phyloP scores from a whole-genome alignment of 1,140 invertebrate genomes.

The Leptinotarsa undecemlineata region DNA sequence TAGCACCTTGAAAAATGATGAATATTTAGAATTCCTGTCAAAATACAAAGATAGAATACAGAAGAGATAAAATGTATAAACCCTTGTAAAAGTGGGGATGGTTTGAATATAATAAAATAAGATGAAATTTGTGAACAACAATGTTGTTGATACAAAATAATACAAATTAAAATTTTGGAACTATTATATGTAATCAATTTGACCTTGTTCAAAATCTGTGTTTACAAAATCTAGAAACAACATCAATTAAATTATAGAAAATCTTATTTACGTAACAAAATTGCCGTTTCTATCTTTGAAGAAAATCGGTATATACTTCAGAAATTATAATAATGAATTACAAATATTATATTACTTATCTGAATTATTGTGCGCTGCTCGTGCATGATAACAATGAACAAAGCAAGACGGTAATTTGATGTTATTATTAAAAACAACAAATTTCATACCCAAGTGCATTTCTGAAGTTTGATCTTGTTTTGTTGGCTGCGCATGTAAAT shows the following conservation, averaged over 20 bases:
- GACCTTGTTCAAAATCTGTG: no score
- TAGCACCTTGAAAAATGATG: no score
- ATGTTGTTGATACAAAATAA: no score
- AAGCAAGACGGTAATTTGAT: neutral
- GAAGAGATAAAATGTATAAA: no score
- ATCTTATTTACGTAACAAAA: neutral
- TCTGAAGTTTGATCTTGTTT: neutral
- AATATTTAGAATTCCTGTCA: no score
- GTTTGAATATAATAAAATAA: no score
- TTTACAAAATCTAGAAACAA: neutral
- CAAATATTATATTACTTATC: neutral
- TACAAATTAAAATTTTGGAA: no score
- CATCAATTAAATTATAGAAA: neutral
- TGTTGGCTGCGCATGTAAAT: neutral
- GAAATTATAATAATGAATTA: neutral
- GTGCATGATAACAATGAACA: neutral
- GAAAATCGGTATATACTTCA: neutral
- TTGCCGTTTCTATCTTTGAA: neutral
- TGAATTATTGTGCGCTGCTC: neutral
- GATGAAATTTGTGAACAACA: no score
- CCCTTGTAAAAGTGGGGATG: no score
- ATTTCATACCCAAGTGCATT: neutral
- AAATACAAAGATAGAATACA: no score
- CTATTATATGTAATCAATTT: no score
- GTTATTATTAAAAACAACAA: conserved; percentile 3